Conservation (phyloP, 2,797 vertebrate species). For the Selene dorsalis region DNA sequence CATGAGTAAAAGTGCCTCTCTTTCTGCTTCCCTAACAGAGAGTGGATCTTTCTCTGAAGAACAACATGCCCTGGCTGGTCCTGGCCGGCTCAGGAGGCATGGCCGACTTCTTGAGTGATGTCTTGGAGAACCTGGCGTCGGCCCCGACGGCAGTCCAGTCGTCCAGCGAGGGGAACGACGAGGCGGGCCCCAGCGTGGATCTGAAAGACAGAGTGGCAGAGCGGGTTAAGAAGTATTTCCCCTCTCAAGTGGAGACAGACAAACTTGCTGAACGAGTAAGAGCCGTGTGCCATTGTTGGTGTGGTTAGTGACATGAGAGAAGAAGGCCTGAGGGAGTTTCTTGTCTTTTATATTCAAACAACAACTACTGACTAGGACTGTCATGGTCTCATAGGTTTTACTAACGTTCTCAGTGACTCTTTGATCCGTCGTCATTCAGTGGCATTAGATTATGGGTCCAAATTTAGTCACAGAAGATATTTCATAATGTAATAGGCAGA, state of each 20-base stretch:
- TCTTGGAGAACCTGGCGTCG: slow-evolving; percentile 83
- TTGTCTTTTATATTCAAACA: not conserved
- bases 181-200: slow-evolving; percentile 69
- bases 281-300: not conserved
- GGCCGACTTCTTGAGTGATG: slow-evolving; percentile 88
- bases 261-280: slow-evolving; percentile 85
- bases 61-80: slow-evolving; percentile 89
- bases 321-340: not conserved
- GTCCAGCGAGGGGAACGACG: slow-evolving; percentile 68
- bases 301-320: not conserved
- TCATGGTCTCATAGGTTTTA: not conserved
- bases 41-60: slow-evolving; percentile 87
- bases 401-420: not conserved
- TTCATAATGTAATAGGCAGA: not conserved
- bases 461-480: not conserved
- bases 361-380: not conserved
- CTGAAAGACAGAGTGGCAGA: slow-evolving; percentile 80
- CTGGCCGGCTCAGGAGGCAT: slow-evolving; percentile 90
- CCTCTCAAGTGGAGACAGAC: slow-evolving; percentile 73
- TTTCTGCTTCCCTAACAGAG: slow-evolving; percentile 59
- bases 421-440: slow-evolving; percentile 12
- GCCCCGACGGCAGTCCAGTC: slow-evolving; percentile 52
- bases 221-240: slow-evolving; percentile 81
- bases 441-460: not conserved
- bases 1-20: not conserved